These are phyloP conservation scores for Aleiodes testaceus DNA, from an alignment of 2,888 invertebrate genomes.

Conservation along the genomic window DNA sequence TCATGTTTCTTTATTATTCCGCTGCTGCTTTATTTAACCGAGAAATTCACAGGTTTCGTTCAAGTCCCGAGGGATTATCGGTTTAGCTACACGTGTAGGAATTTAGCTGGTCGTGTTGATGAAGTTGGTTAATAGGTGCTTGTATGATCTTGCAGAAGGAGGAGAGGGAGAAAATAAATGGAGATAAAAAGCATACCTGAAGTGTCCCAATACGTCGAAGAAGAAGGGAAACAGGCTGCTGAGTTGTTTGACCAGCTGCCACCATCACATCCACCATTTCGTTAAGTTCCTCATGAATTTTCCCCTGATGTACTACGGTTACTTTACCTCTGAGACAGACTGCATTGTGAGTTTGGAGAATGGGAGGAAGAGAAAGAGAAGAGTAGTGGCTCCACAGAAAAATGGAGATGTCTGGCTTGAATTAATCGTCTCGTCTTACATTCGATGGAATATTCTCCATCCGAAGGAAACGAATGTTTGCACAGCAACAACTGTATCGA, in stretches of 20 bases:
- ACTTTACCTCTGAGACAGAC: not conserved
- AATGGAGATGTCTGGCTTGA: constrained; percentile 38
- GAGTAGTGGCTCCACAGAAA: constrained; percentile 6
- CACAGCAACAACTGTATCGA: constrained; percentile 39
- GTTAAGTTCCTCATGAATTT: constrained; percentile 41
- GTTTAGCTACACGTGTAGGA: not conserved
- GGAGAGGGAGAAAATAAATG: constrained; percentile 28
- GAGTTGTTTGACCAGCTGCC: constrained; percentile 66
- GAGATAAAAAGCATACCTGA: constrained; percentile 33
- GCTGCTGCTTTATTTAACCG: too few relatives aligned
- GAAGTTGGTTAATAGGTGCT: not conserved
- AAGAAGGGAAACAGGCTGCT: constrained; percentile 60
- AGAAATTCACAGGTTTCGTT: too few relatives aligned
- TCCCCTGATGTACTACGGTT: constrained; percentile 9
- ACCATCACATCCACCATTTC: constrained; percentile 45
- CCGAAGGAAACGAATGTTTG: constrained; percentile 19
- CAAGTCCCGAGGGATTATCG: too few relatives aligned
- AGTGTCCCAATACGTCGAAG: constrained; percentile 41
- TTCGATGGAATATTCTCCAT: constrained; percentile 10
- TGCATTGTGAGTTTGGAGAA: not conserved
- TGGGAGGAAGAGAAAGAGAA: not conserved
- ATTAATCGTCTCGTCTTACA: constrained; percentile 34
- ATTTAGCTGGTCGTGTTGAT: not conserved
- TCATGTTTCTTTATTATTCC: not conserved
- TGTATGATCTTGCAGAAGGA: constrained; percentile 16